A percentile compares a stretch with the other conserved stretches of the same genome.
Conservation (phyloP, 2,888 invertebrate genomes). For the Drosophila rellima region DNA sequence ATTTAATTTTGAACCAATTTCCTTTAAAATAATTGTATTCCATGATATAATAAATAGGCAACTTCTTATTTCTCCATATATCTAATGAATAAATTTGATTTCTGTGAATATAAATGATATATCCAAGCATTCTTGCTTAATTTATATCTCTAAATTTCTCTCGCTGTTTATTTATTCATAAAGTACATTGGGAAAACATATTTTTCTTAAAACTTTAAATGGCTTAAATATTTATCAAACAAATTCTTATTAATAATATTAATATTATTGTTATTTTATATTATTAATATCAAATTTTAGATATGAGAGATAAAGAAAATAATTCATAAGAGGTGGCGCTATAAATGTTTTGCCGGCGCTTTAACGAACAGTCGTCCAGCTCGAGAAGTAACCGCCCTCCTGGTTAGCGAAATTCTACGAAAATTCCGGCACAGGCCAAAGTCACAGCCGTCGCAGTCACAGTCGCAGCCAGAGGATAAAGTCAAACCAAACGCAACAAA, state of each 20-base stretch:
- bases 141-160: no score
- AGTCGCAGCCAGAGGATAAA: constrained; percentile 35
- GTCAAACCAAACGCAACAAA: constrained; percentile 41
- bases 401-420: constrained; percentile 43
- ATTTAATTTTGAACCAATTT: background rate
- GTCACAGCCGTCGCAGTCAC: constrained; percentile 28
- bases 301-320: background rate
- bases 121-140: no score
- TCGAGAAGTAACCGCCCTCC: constrained; percentile 8
- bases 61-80: background rate
- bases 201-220: no score
- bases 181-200: no score
- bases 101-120: no score
- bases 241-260: no score
- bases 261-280: background rate
- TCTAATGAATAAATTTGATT: no score
- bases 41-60: background rate
- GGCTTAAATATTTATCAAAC: background rate
- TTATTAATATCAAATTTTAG: background rate
- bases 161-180: no score
- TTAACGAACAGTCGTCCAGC: constrained; percentile 2
- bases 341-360: constrained; percentile 48
- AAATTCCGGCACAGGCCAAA: constrained; percentile 61
- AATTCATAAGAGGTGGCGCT: background rate
- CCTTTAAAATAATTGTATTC: background rate